Evolutionary conservation across 2,113 vertebrate genomes (phyloP).

Genomic region (Columba janthina): DNA sequence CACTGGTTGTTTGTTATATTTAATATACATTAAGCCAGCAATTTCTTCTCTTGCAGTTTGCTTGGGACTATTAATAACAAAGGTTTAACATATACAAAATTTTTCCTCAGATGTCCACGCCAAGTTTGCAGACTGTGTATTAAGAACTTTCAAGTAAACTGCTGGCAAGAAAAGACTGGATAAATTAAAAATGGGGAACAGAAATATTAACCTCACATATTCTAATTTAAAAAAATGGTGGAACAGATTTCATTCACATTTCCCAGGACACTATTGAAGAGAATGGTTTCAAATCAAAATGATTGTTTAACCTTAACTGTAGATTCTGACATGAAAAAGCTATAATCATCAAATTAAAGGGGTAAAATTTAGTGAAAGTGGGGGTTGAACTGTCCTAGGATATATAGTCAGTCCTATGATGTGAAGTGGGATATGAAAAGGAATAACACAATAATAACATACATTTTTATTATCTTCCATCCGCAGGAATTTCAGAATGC

Average conservation of each 20-base stretch:
- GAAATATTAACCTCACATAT: not conserved
- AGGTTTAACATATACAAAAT: not conserved
- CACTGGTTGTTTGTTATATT: not conserved
- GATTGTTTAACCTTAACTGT: slow-evolving; percentile 21
- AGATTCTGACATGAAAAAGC: not conserved
- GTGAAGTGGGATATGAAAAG: slow-evolving; percentile 36
- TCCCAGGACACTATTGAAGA: slow-evolving; percentile 11
- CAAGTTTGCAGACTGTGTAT: slow-evolving; percentile 1
- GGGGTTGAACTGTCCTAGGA: not conserved
- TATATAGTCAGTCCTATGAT: not conserved
- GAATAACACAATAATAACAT: slow-evolving; percentile 21
- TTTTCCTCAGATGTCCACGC: not conserved
- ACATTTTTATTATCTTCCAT: slow-evolving; percentile 35
- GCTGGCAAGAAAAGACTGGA: not conserved
- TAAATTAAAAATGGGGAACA: slow-evolving; percentile 6
- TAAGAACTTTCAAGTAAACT: not conserved
- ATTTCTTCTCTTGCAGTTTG: not conserved
- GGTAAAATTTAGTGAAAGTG: slow-evolving; percentile 8
- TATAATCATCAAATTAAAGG: slow-evolving; percentile 59
- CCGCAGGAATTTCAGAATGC: slow-evolving; percentile 47
- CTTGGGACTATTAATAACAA: slow-evolving; percentile 1
- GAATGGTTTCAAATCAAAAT: not conserved
- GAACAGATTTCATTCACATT: slow-evolving; percentile 11
- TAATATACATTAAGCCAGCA: not conserved
- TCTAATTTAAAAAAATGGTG: not conserved